Conservation (phyloP, 1,140 invertebrate genomes). For the Micrasema minimum region DNA sequence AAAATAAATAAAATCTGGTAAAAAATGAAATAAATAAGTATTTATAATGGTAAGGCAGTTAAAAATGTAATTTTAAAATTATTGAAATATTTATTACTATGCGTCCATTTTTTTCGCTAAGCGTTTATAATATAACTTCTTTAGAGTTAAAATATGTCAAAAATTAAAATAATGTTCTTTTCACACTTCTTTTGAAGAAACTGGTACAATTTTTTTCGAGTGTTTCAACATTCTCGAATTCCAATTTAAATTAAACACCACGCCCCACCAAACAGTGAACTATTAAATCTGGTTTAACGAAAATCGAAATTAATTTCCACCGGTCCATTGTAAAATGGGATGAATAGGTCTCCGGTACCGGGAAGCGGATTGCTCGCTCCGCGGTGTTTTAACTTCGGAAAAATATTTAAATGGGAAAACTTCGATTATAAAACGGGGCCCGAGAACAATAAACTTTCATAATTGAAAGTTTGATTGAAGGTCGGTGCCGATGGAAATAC, state of each 20-base stretch:
- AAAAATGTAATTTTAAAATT: too few species aligned
- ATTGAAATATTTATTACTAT: too few species aligned
- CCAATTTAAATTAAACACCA: constrained; percentile 27
- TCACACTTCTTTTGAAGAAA: too few species aligned
- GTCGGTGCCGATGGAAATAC: constrained; percentile 17
- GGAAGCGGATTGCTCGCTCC: constrained; percentile 13
- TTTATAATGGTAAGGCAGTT: too few species aligned
- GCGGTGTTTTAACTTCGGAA: neutral
- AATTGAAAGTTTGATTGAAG: constrained; percentile 34
- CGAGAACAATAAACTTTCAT: constrained; percentile 10
- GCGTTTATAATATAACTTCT: too few species aligned
- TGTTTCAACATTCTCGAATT: neutral
- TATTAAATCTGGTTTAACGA: constrained; percentile 32
- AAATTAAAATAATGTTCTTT: too few species aligned
- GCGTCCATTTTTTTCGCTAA: too few species aligned
- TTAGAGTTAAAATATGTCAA: too few species aligned
- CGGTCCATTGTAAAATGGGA: constrained; percentile 3
- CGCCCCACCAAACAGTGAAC: constrained; percentile 21
- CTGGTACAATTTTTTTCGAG: too few species aligned
- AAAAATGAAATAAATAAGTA: too few species aligned
- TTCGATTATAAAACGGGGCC: constrained; percentile 30
- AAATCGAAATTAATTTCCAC: constrained; percentile 39
- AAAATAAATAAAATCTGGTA: too few species aligned
- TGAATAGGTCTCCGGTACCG: constrained; percentile 16
- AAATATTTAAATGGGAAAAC: constrained; percentile 33